Conservation (phyloP, 2,797 vertebrate genomes). For the Clamator glandarius region DNA sequence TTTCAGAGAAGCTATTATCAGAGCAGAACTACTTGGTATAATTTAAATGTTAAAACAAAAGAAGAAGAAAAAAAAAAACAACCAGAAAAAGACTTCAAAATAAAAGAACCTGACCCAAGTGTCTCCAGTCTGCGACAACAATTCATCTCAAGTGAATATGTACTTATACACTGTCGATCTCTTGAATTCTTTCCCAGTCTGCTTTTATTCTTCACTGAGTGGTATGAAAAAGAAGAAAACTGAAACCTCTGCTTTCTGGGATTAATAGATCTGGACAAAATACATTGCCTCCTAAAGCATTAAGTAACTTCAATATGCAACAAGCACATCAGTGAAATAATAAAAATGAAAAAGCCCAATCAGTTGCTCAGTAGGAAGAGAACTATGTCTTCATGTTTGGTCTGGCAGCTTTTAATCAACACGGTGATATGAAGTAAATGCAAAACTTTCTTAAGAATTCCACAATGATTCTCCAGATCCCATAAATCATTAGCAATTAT, state of each 20-base stretch:
- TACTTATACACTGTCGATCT: not conserved
- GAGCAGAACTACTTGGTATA: not conserved
- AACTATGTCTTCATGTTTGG: not conserved
- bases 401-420: not conserved
- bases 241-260: constrained; percentile 7
- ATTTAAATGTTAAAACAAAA: constrained; percentile 32
- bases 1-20: constrained; percentile 44
- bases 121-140: not conserved
- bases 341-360: not conserved
- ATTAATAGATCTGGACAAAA: constrained; percentile 24
- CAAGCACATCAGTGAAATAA: not conserved
- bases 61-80: not conserved
- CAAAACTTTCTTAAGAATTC: not conserved
- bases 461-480: not conserved
- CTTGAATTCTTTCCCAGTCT: not conserved
- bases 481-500: not conserved
- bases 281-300: not conserved
- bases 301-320: constrained; percentile 30
- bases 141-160: constrained; percentile 24
- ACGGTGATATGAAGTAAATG: not conserved
- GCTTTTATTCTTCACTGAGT: not conserved
- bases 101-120: not conserved
- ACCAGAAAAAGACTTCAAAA: constrained; percentile 13
- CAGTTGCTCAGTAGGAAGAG: not conserved
- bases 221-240: not conserved